These are phyloP conservation scores for Solenopsis invicta DNA, from an alignment of 1,140 invertebrate genomes.

Conservation along the genomic window DNA sequence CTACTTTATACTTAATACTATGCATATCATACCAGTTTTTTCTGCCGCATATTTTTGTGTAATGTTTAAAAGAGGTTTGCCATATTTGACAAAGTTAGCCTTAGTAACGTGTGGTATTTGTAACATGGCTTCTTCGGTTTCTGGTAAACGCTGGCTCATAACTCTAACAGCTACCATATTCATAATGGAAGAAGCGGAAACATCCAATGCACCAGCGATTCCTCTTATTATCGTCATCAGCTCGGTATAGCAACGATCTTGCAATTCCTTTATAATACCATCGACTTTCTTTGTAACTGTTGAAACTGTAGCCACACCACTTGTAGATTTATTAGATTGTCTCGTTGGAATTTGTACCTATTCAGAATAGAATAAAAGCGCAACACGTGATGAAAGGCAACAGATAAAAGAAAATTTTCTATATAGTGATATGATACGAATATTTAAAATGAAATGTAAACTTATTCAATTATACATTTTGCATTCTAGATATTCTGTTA, in stretches of 20 bases:
- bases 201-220: conserved; percentile 87
- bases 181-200: conserved; percentile 89
- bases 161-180: conserved; percentile 89
- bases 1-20: not conserved
- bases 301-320: conserved; percentile 76
- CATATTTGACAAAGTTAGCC: conserved; percentile 96
- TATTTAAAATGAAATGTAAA: not conserved
- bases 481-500: not conserved
- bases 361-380: conserved; percentile 42
- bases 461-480: conserved; percentile 42
- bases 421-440: conserved; percentile 3
- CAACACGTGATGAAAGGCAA: not conserved
- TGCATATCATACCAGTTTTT: conserved; percentile 74
- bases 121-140: conserved; percentile 92
- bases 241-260: conserved; percentile 87
- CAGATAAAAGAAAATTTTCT: not conserved
- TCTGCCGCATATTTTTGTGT: conserved; percentile 90
- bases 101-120: conserved; percentile 95
- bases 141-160: conserved; percentile 93
- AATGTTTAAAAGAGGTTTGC: conserved; percentile 91
- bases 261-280: conserved; percentile 84
- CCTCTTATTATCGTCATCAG: conserved; percentile 86
- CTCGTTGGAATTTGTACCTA: conserved; percentile 82
- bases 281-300: conserved; percentile 80
- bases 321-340: conserved; percentile 63